Conservation (phyloP, 2,888 invertebrate genomes). For the Gari tellinella region DNA sequence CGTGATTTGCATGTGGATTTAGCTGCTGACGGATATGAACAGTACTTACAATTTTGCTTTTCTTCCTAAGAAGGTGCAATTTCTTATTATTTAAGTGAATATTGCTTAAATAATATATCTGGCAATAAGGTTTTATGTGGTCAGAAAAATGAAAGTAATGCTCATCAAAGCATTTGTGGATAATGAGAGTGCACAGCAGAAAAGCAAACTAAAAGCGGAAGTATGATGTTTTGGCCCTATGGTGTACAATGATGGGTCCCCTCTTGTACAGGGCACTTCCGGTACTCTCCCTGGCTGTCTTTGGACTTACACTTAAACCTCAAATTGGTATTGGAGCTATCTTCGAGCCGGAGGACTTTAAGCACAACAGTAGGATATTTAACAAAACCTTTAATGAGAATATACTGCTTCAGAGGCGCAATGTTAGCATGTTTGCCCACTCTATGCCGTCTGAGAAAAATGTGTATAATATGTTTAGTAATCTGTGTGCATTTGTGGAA, state of each 20-base stretch:
- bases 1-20: too few relatives aligned
- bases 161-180: too few relatives aligned
- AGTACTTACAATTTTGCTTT: too few relatives aligned
- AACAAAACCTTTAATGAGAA: slow-evolving; percentile 63
- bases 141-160: too few relatives aligned
- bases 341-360: slow-evolving; percentile 68
- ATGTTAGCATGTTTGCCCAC: slow-evolving; percentile 58
- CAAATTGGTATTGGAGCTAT: slow-evolving; percentile 71
- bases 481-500: slow-evolving; percentile 68
- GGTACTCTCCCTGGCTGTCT: slow-evolving; percentile 42
- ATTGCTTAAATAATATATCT: too few relatives aligned
- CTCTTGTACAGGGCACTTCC: slow-evolving; percentile 27
- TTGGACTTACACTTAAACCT: slow-evolving; percentile 15
- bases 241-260: slow-evolving; percentile 20
- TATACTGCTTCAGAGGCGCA: slow-evolving; percentile 39
- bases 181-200: too few relatives aligned
- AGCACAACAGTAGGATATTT: slow-evolving; percentile 66
- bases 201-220: too few relatives aligned
- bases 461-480: slow-evolving; percentile 61
- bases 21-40: too few relatives aligned
- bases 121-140: too few relatives aligned
- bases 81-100: too few relatives aligned
- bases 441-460: slow-evolving; percentile 55
- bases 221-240: too few relatives aligned
- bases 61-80: too few relatives aligned